Evolutionary conservation across 2,113 vertebrate genomes (phyloP).

Genomic region (Verasper variegatus): DNA sequence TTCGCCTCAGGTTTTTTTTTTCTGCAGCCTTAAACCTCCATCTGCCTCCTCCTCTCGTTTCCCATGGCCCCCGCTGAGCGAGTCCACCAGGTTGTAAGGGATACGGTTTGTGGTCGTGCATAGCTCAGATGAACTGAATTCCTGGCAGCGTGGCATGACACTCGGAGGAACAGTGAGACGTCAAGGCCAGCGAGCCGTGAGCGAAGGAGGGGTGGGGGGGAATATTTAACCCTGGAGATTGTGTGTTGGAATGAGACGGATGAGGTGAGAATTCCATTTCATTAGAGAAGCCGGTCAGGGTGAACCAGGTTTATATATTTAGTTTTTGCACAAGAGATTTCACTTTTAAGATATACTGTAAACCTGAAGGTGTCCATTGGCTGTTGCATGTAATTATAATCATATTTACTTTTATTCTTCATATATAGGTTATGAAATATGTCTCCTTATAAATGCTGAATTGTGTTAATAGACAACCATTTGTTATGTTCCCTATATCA

Average conservation of each 20-base stretch:
- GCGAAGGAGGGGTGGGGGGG: conserved; percentile 20
- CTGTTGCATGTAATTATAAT: not conserved
- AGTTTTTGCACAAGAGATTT: not conserved
- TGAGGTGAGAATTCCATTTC: conserved; percentile 69
- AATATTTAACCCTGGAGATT: conserved; percentile 33
- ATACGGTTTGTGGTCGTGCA: conserved; percentile 63
- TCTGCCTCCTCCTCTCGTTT: conserved; percentile 28
- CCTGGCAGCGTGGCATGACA: conserved; percentile 56
- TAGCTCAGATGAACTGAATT: conserved; percentile 71
- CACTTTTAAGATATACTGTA: not conserved
- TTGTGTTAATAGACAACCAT: too few relatives aligned
- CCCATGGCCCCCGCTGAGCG: conserved; percentile 21
- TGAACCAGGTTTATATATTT: conserved; percentile 1
- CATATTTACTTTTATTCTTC: too few relatives aligned
- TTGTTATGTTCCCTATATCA: too few relatives aligned
- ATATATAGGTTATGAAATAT: too few relatives aligned
- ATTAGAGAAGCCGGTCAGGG: conserved; percentile 38
- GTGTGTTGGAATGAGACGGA: conserved; percentile 63
- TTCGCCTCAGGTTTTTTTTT: conserved; percentile 9
- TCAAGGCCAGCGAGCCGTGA: conserved; percentile 46
- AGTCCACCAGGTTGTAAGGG: conserved; percentile 63
- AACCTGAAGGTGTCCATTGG: not conserved
- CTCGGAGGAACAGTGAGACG: conserved; percentile 62
- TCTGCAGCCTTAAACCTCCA: conserved; percentile 21
- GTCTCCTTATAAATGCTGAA: too few relatives aligned